Base-by-base conservation (phyloP, 2,888 invertebrate species). In the Stegana nigrithorax region DNA sequence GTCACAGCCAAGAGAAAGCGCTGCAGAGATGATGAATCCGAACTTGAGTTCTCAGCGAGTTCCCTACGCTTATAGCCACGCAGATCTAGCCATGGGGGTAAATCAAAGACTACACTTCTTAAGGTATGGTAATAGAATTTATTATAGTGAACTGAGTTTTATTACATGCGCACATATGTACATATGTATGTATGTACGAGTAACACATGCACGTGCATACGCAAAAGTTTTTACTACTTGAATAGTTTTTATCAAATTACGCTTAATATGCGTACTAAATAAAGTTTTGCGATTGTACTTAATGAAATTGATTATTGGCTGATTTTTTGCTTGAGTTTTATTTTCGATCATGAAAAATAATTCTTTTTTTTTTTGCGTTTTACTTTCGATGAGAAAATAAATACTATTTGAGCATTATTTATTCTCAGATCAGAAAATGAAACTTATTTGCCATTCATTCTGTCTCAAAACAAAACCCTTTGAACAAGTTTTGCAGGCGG, bases 111-210 rank as follows among this genome's bases (percentile, higher is more conserved):
- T 59, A 59, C 27, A 45, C 65, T 56, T 65, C 59, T 60, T 81
- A 78, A 80, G 78, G 70, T 79, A 79, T 79, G 80, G 71, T 79
- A 80, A 71, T 80, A 75, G 80, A 80, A 67, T 73, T 78, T 81
- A 79, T 80, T 79, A 76, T 78, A 80, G 81, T 81, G 79, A 79
- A 79, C 79, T 79, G 78, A 75, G n/a, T 78, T 74, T 73, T 78
- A 80, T 72, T 78, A 75, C 73, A 79, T 67, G 72, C 75, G 67
- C 69, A 72, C 65, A 66, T 61, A 39, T 60, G 47, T 53, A 59
- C 45, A 56, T 56, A 56, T 62, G 63, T 72, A 68, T 75, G 68
- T 73, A 73, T 69, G 66, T 72, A 69, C 70, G 74, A 72, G 62
- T 50, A 64, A 63, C 72, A 69, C 73, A 75, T 69, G 63, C 67